phyloP scores from a whole-genome alignment of 2,888 invertebrate species.

The Ophion ellenae region DNA sequence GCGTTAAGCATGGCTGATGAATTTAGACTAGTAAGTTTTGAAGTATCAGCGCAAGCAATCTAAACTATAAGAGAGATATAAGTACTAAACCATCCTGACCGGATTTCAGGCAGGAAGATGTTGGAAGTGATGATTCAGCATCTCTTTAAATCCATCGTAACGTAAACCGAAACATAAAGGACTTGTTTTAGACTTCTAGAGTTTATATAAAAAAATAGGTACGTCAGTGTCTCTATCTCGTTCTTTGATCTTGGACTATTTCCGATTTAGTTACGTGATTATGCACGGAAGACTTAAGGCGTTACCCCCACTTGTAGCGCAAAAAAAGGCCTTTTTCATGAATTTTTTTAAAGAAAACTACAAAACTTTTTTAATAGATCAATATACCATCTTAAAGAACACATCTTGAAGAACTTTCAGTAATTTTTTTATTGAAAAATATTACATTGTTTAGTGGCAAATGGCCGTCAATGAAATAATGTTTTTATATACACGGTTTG shows the following conservation, averaged over 20 bases:
- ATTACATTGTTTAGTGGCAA: no score
- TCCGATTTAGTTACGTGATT: constrained; percentile 25
- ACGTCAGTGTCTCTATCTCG: constrained; percentile 24
- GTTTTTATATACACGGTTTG: no score
- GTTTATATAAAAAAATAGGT: neutral
- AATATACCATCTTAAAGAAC: no score
- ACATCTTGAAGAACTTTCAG: no score
- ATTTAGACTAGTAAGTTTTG: neutral
- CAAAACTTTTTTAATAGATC: no score
- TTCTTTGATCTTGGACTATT: constrained; percentile 27
- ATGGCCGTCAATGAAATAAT: no score
- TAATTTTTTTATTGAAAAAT: no score
- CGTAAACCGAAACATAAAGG: neutral
- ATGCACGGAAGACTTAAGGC: constrained; percentile 13
- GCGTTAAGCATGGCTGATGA: neutral
- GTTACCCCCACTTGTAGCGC: no score
- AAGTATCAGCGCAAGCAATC: neutral
- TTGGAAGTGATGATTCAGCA: constrained; percentile 16
- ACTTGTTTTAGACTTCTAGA: neutral
- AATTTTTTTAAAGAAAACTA: no score
- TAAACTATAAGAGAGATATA: neutral
- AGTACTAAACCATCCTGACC: neutral
- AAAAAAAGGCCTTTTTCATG: no score
- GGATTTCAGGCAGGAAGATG: neutral
- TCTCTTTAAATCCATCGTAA: neutral